These are phyloP conservation scores for Elaphurus davidianus DNA, from an alignment of 2,113 vertebrate species.

Conservation along the genomic window DNA sequence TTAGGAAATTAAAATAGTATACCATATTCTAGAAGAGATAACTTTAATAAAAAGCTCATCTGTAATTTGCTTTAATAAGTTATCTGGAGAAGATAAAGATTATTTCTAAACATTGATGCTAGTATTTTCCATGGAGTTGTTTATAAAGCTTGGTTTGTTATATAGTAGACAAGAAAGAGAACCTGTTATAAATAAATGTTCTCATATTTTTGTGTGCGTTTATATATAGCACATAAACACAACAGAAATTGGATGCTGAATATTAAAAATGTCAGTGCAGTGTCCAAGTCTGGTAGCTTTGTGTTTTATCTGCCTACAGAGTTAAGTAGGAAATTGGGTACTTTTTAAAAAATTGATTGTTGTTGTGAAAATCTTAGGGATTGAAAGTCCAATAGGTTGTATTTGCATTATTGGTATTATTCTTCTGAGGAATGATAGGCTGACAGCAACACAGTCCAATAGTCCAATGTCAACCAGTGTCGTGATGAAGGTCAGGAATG, in stretches of 20 bases:
- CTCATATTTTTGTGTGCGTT: neutral
- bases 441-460: neutral
- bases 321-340: neutral
- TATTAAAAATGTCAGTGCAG: neutral
- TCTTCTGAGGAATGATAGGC: neutral
- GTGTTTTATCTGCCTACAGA: neutral
- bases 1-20: constrained; percentile 20
- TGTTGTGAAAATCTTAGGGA: neutral
- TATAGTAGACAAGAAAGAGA: neutral
- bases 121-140: constrained; percentile 24
- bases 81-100: constrained; percentile 1
- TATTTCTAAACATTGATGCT: neutral
- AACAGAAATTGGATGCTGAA: neutral
- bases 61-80: constrained; percentile 44
- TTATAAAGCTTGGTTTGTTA: constrained; percentile 34
- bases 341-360: neutral
- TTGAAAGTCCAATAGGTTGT: neutral
- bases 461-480: neutral
- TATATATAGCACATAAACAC: neutral
- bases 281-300: neutral
- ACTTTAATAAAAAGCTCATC: neutral
- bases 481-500: neutral
- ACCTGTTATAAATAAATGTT: neutral
- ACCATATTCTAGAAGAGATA: neutral
- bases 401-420: neutral